A percentile compares a stretch with the other conserved stretches of the same genome.
These are phyloP conservation scores for Xyrauchen texanus DNA, from an alignment of 2,113 vertebrate genomes.

Conservation along the genomic window DNA sequence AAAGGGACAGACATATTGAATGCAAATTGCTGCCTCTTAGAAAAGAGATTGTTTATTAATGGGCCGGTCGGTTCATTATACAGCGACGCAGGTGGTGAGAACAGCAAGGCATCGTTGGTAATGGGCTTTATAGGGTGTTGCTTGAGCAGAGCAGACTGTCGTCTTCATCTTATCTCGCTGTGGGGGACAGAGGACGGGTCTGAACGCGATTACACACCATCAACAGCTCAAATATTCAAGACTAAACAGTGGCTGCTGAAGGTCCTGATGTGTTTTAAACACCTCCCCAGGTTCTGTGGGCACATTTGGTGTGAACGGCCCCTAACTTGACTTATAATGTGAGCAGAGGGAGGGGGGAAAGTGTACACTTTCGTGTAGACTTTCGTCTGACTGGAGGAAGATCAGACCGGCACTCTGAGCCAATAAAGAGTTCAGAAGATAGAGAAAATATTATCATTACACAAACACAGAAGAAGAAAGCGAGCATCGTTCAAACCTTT, in stretches of 20 bases:
- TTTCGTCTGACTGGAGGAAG: slow-evolving; percentile 30
- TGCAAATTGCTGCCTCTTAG: slow-evolving; percentile 80
- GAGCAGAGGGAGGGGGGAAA: not conserved
- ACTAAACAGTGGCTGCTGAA: too few relatives aligned
- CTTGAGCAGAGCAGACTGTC: slow-evolving; percentile 66
- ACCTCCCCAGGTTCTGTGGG: too few relatives aligned
- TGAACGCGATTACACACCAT: too few relatives aligned
- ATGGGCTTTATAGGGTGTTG: slow-evolving; percentile 73
- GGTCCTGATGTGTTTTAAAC: too few relatives aligned
- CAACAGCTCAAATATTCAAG: too few relatives aligned
- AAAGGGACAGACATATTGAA: slow-evolving; percentile 80
- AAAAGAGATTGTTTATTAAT: slow-evolving; percentile 84
- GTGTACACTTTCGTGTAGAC: slow-evolving; percentile 5
- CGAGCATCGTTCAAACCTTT: slow-evolving; percentile 83
- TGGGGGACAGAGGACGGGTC: not conserved
- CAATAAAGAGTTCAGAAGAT: slow-evolving; percentile 53
- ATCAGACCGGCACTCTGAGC: slow-evolving; percentile 28
- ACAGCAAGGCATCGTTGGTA: slow-evolving; percentile 73
- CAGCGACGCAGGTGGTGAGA: slow-evolving; percentile 52
- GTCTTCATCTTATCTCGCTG: slow-evolving; percentile 71
- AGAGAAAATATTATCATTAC: not conserved
- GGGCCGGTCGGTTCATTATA: slow-evolving; percentile 78
- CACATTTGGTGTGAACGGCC: too few relatives aligned
- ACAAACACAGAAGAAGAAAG: slow-evolving; percentile 39
- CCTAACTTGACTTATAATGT: too few relatives aligned